phyloP scores from a whole-genome alignment of 2,797 vertebrate species.

The Trematomus bernacchii region DNA sequence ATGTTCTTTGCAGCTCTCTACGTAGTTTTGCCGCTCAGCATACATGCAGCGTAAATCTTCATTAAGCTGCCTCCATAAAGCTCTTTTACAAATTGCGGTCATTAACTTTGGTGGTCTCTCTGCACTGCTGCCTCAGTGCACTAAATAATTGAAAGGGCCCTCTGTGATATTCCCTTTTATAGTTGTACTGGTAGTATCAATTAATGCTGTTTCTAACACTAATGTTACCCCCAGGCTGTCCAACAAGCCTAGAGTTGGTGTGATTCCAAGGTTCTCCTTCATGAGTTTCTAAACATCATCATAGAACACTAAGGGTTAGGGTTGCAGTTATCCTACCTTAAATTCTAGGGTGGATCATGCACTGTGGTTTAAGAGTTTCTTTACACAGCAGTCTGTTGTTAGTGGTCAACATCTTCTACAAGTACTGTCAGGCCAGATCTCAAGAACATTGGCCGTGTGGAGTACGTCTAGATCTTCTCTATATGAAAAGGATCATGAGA shows the following conservation, averaged over 20 bases:
- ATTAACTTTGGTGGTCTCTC: conserved; percentile 47
- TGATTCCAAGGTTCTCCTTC: background rate
- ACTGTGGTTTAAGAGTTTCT: background rate
- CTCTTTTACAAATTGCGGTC: conserved; percentile 61
- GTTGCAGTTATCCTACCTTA: background rate
- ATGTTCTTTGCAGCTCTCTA: background rate
- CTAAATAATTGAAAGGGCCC: conserved; percentile 60
- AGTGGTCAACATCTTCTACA: conserved; percentile 7
- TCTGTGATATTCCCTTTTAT: conserved; percentile 40
- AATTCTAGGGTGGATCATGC: background rate
- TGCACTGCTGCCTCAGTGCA: conserved; percentile 26
- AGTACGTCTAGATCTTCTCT: no score
- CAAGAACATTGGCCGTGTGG: background rate
- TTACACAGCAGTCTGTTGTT: background rate
- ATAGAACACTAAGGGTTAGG: background rate
- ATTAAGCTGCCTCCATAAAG: conserved; percentile 51
- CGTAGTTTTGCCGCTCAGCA: background rate
- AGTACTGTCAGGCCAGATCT: conserved; percentile 9
- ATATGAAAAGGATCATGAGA: no score
- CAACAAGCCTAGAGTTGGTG: background rate
- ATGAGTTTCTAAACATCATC: background rate
- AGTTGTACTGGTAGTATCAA: conserved; percentile 16
- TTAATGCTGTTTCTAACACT: conserved; percentile 18
- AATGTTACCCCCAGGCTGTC: conserved; percentile 8
- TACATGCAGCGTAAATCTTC: conserved; percentile 42